Conservation (phyloP, 2,888 invertebrate species). For the Apodemia zela region DNA sequence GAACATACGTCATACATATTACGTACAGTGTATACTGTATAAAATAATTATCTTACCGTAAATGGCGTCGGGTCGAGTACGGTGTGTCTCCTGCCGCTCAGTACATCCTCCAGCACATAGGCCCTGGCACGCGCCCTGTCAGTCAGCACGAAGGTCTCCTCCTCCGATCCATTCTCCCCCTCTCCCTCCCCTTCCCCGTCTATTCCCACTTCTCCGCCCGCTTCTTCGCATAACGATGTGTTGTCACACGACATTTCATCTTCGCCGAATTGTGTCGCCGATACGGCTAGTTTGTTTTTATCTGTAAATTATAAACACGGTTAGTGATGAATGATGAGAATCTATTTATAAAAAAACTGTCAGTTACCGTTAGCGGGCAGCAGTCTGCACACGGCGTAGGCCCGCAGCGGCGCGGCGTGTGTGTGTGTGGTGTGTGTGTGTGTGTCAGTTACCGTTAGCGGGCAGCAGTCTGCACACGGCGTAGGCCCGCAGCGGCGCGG, state of each 20-base stretch:
- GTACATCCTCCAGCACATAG: conserved; percentile 60
- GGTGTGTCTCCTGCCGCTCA: conserved; percentile 47
- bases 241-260: conserved; percentile 44
- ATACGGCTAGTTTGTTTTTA: conserved; percentile 56
- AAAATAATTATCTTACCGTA: conserved; percentile 7
- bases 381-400: conserved; percentile 60
- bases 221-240: conserved; percentile 47
- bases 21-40: too few relatives aligned
- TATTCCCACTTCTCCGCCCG: conserved; percentile 35
- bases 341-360: too few relatives aligned
- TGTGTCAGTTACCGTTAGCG: conserved; percentile 27
- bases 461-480: conserved; percentile 54
- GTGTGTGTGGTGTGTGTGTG: too few relatives aligned
- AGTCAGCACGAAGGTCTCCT: conserved; percentile 69
- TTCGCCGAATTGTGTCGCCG: conserved; percentile 40
- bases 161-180: conserved; percentile 25
- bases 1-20: too few relatives aligned
- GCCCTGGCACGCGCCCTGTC: conserved; percentile 51
- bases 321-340: too few relatives aligned
- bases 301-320: conserved; percentile 30
- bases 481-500: too few relatives aligned
- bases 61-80: conserved; percentile 45
- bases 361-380: conserved; percentile 42
- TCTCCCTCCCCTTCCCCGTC: conserved; percentile 31
- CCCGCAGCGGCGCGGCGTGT: conserved; percentile 51